Evolutionary conservation across 2,113 vertebrate species (phyloP), one percentile per base, ranked within the genome.

Genomic region (Lophura nycthemera): DNA sequence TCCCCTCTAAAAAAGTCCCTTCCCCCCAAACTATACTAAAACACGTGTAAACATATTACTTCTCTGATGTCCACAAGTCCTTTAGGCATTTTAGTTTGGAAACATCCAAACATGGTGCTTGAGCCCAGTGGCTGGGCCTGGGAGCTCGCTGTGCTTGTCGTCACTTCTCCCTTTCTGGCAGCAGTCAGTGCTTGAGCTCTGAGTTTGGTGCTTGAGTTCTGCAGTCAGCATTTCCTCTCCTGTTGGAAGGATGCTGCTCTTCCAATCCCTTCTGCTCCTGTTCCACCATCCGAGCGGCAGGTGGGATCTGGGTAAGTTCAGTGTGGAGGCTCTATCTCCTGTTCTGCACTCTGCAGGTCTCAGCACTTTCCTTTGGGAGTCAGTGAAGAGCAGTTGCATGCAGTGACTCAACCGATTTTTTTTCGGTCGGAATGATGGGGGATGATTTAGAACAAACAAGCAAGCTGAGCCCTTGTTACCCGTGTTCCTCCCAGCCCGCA

Each of bases 401-500:
- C 30, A 1, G 40, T 27, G 56, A 74, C 47, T 69, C 67, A 8
- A 21, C 30, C 47, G 24, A 7, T 2, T 16, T 19, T 29, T 2
- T 13, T 66, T 43, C n/a, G 32, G 32, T 19, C 61, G 57, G 69
- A 50, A 79, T 11, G 38, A 38, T 38, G 38, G 64, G 22, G 64
- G 38, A 20, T 60, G 64, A 34, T 67, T 66, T 67, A 22, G 60
- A 79, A 21, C 36, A 45, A 82, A 63, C 21, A 7, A 34, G 17
- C 0, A 3, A 34, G 24, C 56, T 34, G 56, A 36, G 27, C 11
- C 15, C n/a, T 72, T 0, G 2, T n/a, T 67, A 40, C n/a, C 32
- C 0, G 0, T 3, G 0, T 71, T 70, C 48, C 74, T 76, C 59
- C 50, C 64, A 43, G 64, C 64, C 64, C 2, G 1, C 1, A 1